Evolutionary conservation across 1,140 invertebrate genomes (phyloP), one percentile per base, ranked within the genome.

Genomic region (Whitmania pigra): DNA sequence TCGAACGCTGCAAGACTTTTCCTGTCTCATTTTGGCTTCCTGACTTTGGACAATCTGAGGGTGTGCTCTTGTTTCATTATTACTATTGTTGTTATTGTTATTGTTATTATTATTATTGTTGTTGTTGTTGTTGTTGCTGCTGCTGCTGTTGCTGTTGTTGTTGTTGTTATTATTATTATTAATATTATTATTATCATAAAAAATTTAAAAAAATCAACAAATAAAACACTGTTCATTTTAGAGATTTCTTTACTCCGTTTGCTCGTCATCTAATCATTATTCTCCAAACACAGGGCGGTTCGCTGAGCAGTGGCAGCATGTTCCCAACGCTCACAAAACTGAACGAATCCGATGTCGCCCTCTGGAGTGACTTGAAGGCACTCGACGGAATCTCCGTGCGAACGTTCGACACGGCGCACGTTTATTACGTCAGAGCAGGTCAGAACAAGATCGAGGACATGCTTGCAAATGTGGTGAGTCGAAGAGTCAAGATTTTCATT

Each of bases 1-100:
- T 94, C 81, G 92, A 96, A 84, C 20, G 94, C 94, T 0, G 91
- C 94, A 0, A 85, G 94, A 73, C 81, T 97, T 0, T 94, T 97
- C 80, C 83, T 97, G 2, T 93, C 92, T 20, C 92, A 97, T 81
- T 93, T 97, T 82, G 93, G 93, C 7, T 90, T 94, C 77, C 83
- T 96, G 0, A 89, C 89, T 75, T 86, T 92, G 20, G 89, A 92
- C 72, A 85, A 81, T 18, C 82, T 73, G 83, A 88, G 77, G 83
- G 87, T 81, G 76, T 68, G 36, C 18, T 31, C 22, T n/a, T 57
- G 54, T 3, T 57, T 57, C 5, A 20, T 20, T 57, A 25, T 25
- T 9, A n/a, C 9, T 57, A 57, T 57, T 9, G 9, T 57, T 9
- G 9, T 57, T 9, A 57, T 57, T 9, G 25, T 57, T 9, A 57